Percentiles rank a stretch among this genome's conserved stretches.
Evolutionary conservation across 1,140 invertebrate species (phyloP).

Genomic region (Rhopalosiphum padi): DNA sequence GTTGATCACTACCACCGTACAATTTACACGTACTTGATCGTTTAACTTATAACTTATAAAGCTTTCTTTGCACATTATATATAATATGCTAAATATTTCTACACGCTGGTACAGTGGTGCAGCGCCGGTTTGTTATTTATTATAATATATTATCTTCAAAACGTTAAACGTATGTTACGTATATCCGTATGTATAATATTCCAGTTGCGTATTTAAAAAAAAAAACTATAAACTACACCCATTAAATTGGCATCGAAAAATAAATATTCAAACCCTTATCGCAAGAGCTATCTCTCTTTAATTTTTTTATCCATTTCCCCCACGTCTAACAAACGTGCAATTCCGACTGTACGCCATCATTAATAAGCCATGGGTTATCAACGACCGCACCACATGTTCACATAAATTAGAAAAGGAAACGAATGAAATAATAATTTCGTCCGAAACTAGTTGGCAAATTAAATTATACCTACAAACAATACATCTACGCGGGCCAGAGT

Average conservation of each 20-base stretch:
- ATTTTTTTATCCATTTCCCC: conserved; percentile 5
- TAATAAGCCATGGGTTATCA: conserved; percentile 45
- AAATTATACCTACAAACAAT: neutral
- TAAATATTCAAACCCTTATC: conserved; percentile 25
- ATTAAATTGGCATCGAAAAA: neutral
- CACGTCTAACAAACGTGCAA: conserved; percentile 46
- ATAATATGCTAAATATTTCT: neutral
- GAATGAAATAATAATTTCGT: neutral
- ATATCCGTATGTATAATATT: neutral
- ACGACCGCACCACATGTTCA: conserved; percentile 10
- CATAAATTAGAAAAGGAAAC: conserved; percentile 47
- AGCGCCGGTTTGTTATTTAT: neutral
- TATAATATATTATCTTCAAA: neutral
- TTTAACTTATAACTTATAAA: no score
- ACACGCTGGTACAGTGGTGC: neutral
- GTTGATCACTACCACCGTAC: neutral
- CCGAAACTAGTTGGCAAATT: neutral
- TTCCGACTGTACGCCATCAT: neutral
- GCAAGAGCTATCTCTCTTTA: neutral
- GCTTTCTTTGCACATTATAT: no score
- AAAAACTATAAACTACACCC: neutral
- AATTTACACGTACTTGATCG: no score
- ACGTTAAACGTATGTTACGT: neutral
- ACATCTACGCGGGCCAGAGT: neutral
- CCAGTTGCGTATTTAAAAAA: neutral